Conservation (phyloP, 2,888 invertebrate species). For the Heliconius charithonia region DNA sequence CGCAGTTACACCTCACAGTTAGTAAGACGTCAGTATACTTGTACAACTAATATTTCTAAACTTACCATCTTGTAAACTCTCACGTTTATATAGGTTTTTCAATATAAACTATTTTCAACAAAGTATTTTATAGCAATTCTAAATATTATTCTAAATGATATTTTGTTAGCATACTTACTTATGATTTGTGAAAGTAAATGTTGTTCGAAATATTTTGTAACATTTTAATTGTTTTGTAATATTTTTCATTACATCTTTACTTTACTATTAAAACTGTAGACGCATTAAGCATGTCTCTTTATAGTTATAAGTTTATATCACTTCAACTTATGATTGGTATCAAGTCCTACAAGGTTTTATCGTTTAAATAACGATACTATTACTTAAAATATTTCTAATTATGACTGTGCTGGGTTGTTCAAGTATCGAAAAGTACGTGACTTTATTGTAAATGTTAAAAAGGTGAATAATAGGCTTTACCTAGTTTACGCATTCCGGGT, state of each 20-base stretch:
- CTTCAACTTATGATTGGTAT: background rate
- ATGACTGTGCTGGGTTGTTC: slow-evolving; percentile 11
- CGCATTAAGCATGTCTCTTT: background rate
- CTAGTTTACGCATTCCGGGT: background rate
- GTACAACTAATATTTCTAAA: slow-evolving; percentile 22
- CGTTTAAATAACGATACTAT: background rate
- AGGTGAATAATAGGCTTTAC: background rate
- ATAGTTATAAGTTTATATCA: background rate
- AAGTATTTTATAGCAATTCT: background rate
- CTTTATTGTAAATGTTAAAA: background rate
- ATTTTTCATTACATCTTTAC: background rate
- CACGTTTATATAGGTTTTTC: slow-evolving; percentile 28
- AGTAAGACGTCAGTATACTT: slow-evolving; percentile 55
- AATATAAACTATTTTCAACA: background rate
- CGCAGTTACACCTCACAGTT: slow-evolving; percentile 54
- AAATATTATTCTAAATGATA: background rate
- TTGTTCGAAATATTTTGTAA: background rate
- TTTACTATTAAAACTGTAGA: no score
- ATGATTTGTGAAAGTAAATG: background rate
- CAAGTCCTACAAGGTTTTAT: slow-evolving; percentile 8
- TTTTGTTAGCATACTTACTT: background rate
- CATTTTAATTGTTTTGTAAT: background rate
- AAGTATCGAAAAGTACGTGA: slow-evolving; percentile 11
- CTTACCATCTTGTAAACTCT: slow-evolving; percentile 16
- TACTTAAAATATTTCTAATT: background rate